Base-by-base conservation (phyloP, 2,888 invertebrate genomes). In the Eupeodes latifasciatus region DNA sequence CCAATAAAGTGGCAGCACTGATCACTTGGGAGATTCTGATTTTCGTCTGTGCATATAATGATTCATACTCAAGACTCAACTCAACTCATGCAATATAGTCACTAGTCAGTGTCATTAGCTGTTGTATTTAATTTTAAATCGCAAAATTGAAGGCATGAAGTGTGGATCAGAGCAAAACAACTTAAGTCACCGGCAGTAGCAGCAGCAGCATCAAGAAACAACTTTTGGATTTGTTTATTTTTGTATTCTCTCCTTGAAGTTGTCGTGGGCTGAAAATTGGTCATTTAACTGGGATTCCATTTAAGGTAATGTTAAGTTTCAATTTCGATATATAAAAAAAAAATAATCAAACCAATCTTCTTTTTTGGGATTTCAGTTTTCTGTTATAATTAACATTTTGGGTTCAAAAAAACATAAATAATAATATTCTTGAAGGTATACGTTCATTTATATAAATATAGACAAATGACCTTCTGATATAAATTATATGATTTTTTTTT, bases 241-340 rank as follows among this genome's bases (percentile, higher is more conserved):
- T 14, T 51, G 14, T 14, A 4, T 4, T n/a, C 14, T 51, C 5
- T 59, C 80, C 76, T 71, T 66, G 44, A n/a, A 55, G 47, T 62
- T 49, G 44, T 75, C 51, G 88, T 88, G 85, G 88, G 88, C 59
- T 78, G 88, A 85, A 81, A 85, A 88, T 88, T 81, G 88, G 78
- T 81, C 80, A 79, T 79, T 86, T 80, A 81, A 40, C 40, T 75
- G 74, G 69, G 79, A 19, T 44, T 61, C 88, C 88, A 78, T 88
- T 78, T 85, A 81, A 66, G 88, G 85, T 49, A 27, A 49, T 57
- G 72, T 74, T 83, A 53, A 64, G 82, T 74, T 81, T 84, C 49
- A 40, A 47, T 71, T 78, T 69, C 36, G 11, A 71, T 36, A 40
- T 19, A n/a, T n/a, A n/a, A n/a, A 44, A 34, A 40, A 72, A 34